Base-by-base conservation (phyloP, 1,140 invertebrate species). In the Hyposmocoma kahamanoa region DNA sequence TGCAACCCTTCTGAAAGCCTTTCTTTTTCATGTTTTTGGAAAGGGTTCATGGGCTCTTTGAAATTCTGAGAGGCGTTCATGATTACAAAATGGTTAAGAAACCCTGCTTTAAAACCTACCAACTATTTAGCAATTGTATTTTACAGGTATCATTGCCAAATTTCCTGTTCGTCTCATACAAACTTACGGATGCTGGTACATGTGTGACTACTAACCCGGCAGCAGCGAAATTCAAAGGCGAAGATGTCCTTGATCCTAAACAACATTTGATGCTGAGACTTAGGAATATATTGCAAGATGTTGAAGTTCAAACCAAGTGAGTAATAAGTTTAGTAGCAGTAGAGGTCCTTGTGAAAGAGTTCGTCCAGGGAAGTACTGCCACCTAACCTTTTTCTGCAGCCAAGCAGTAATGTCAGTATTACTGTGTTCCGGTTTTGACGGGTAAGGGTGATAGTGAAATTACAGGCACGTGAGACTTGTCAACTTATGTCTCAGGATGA, bases 101-200 rank as follows among this genome's bases (percentile, higher is more conserved):
- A n/a, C n/a, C n/a, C n/a, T n/a, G n/a, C n/a, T n/a, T n/a, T n/a
- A n/a, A n/a, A n/a, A 45, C 44, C 42, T 22, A 17, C 8, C 43
- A 20, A 44, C 65, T 59, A 47, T 62, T 69, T 67, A n/a, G n/a
- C n/a, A n/a, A n/a, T n/a, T n/a, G n/a, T n/a, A 66, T 74, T 61
- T 89, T 90, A 11, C 79, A 97, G 96, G 87, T 96, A 62, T 96
- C 95, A 0, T 95, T 96, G 81, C 91, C 91, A 22, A 94, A 91
- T 72, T 97, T 97, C 67, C 91, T 92, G 39, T 96, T 98, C 77
- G 89, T 98, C 20, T 94, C 96, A 1, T 99, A 98, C 80, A 92
- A 93, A 47, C 82, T 95, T 18, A 87, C 67, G 59, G 92, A 84
- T 90, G 95, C 69, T 76, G 90, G 89, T 71, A 87, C 90, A 36